These are phyloP conservation scores for Mesopsocus fuscifrons DNA, from an alignment of 2,888 invertebrate species.

Conservation along the genomic window DNA sequence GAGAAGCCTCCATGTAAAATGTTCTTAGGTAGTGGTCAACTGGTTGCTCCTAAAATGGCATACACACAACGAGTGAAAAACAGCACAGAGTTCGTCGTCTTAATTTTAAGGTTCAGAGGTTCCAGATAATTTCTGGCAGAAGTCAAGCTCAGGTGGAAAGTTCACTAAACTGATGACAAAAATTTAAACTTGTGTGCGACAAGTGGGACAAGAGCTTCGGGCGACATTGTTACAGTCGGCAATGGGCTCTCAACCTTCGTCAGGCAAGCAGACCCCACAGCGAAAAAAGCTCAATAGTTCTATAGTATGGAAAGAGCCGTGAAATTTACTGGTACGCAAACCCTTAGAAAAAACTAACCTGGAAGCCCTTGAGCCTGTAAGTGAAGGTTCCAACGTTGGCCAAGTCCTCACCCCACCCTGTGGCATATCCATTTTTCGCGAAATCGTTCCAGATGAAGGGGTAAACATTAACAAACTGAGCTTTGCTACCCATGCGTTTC, in stretches of 20 bases:
- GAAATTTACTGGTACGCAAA: neutral
- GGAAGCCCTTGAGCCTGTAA: constrained; percentile 74
- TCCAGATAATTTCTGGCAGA: constrained; percentile 5
- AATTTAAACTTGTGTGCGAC: no score
- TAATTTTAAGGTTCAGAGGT: no score
- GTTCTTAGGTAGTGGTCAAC: constrained; percentile 81
- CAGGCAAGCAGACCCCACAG: no score
- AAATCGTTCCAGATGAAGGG: constrained; percentile 76
- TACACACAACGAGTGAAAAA: no score
- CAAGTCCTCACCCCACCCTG: constrained; percentile 45
- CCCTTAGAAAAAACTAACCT: constrained; percentile 21
- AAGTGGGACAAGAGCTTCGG: no score
- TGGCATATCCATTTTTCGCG: constrained; percentile 37
- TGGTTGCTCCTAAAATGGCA: constrained; percentile 42
- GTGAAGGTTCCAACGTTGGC: constrained; percentile 74
- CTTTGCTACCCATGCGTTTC: constrained; percentile 37
- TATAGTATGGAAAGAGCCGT: neutral
- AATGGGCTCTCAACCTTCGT: no score
- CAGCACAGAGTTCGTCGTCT: no score
- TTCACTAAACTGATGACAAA: constrained; percentile 7
- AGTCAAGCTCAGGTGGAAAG: neutral
- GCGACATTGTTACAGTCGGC: no score
- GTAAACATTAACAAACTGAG: constrained; percentile 50
- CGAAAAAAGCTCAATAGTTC: no score
- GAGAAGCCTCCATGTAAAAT: constrained; percentile 48